Percentiles rank a stretch among this genome's conserved stretches.
Conservation (phyloP, 1,140 invertebrate species). For the Delia radicum region DNA sequence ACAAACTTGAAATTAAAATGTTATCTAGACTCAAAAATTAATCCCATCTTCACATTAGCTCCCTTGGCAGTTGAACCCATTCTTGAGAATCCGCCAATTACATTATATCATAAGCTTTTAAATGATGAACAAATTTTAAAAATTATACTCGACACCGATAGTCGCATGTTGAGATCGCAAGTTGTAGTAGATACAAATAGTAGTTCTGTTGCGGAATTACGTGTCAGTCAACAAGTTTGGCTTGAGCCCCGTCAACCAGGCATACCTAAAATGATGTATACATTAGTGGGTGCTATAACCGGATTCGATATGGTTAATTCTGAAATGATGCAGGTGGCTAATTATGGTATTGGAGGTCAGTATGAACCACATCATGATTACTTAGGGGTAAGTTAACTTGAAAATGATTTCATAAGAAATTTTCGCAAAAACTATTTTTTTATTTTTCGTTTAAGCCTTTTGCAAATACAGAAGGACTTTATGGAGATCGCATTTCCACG, state of each 20-base stretch:
- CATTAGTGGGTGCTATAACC: slow-evolving; percentile 73
- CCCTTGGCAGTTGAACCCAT: slow-evolving; percentile 90
- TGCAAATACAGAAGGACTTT: neutral
- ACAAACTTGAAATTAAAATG: slow-evolving; percentile 64
- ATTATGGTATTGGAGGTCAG: slow-evolving; percentile 73
- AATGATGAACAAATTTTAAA: slow-evolving; percentile 81
- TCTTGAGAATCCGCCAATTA: slow-evolving; percentile 79
- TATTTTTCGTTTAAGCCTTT: neutral
- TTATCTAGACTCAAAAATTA: slow-evolving; percentile 68
- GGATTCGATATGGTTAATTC: slow-evolving; percentile 72
- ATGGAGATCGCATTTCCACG: slow-evolving; percentile 45
- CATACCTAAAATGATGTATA: slow-evolving; percentile 70
- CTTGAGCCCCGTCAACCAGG: slow-evolving; percentile 76
- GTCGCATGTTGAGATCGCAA: slow-evolving; percentile 69
- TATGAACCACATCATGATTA: slow-evolving; percentile 71
- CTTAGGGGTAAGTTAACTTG: slow-evolving; percentile 26
- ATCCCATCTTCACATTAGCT: slow-evolving; percentile 74
- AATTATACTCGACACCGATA: slow-evolving; percentile 74
- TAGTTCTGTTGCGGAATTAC: slow-evolving; percentile 65
- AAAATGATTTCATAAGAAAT: neutral
- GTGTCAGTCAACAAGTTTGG: slow-evolving; percentile 98
- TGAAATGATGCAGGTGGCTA: slow-evolving; percentile 65
- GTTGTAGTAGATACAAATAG: slow-evolving; percentile 67
- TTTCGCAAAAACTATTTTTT: neutral
- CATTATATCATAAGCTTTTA: slow-evolving; percentile 86